These are phyloP conservation scores for Anthophora plumipes DNA, from an alignment of 2,888 invertebrate species.

Conservation along the genomic window DNA sequence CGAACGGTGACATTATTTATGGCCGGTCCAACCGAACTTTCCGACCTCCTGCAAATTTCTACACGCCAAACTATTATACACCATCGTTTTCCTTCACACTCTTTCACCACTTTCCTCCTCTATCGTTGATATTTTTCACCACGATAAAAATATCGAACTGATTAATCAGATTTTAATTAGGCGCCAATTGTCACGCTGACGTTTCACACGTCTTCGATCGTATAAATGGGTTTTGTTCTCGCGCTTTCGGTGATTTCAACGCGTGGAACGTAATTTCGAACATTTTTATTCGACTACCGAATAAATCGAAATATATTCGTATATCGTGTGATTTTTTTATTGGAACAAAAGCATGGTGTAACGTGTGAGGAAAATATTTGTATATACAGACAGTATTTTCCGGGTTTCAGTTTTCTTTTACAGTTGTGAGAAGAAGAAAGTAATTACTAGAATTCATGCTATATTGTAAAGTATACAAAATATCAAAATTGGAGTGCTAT, in stretches of 20 bases:
- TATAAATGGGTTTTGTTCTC: constrained; percentile 62
- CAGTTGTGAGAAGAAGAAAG: no score
- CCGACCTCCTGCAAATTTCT: constrained; percentile 9
- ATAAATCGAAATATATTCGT: no score
- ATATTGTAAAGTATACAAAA: no score
- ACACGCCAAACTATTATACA: not conserved
- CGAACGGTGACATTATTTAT: constrained; percentile 56
- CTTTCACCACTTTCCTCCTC: not conserved
- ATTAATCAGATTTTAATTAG: constrained; percentile 78
- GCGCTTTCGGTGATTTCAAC: not conserved
- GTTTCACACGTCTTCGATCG: constrained; percentile 48
- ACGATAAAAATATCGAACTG: constrained; percentile 32
- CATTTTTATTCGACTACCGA: not conserved
- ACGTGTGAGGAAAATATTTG: no score
- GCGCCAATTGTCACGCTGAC: constrained; percentile 58
- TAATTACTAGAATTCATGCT: no score
- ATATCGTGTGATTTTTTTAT: no score
- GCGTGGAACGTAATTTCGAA: not conserved
- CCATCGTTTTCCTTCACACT: not conserved
- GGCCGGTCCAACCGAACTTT: constrained; percentile 34
- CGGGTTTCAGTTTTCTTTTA: no score
- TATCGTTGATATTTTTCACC: constrained; percentile 3
- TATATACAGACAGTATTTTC: no score
- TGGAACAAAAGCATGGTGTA: no score
- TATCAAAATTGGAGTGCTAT: no score